Evolutionary conservation across 2,797 vertebrate genomes (phyloP), one percentile per base, ranked within the genome.

Genomic region (Schizothorax lantsangensis): DNA sequence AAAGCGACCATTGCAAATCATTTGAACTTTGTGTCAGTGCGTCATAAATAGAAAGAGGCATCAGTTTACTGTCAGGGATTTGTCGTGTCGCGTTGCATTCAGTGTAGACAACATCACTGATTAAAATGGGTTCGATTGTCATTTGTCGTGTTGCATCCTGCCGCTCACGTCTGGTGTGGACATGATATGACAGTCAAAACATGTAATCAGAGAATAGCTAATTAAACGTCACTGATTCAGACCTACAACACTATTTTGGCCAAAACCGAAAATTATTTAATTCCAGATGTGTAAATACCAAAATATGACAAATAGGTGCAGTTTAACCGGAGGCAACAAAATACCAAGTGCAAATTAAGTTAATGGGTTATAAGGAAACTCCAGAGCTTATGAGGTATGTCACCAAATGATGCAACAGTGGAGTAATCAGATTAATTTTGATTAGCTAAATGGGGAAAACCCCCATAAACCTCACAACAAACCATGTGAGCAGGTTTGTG

Each of bases 361-460:
- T 4, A 23, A 38, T 59, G 72, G 30, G 59, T 23, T 23, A 26
- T 68, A 71, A 85, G 86, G 86, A 30, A 93, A 91, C 19, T 90
- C 88, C 82, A 79, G 38, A 30, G 17, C 33, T 66, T 14, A 54
- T 54, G 2, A 57, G 8, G 33, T 33, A 19, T n/a, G 4, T 73
- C 49, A 36, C 12, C 2, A 15, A 26, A 30, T 68, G 43, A 17
- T 85, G 83, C 19, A 88, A 83, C 21, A 59, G 10, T 82, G 33
- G 81, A 47, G 36, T 87, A 69, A 88, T 86, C n/a, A 21, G n/a
- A 40, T 43, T 62, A 1, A 36, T 62, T 47, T 23, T 4, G 23
- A 69, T 43, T 66, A 43, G 23, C 21, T 40, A 40, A 49, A 68
- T 12, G 30, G 26, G 81, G 74, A 71, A 88, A 88, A 45, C 26